Evolutionary conservation across 2,113 vertebrate species (phyloP), one percentile per base, ranked within the genome.

Genomic region (Gallinago undulata): DNA sequence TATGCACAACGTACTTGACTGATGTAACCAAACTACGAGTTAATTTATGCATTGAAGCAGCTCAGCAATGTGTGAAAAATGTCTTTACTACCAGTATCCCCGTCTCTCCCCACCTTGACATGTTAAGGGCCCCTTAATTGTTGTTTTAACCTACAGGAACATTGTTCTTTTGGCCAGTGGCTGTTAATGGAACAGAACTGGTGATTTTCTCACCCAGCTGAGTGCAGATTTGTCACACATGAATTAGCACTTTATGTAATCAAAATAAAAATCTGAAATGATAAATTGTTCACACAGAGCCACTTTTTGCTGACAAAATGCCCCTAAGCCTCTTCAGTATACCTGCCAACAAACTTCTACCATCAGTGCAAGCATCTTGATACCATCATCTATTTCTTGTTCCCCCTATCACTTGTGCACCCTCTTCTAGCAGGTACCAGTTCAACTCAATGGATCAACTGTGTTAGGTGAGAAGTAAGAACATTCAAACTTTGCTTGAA

Each of bases 81-180:
- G 84, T 93, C 87, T 91, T 64, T 93, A 88, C 89, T 96, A 97
- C 87, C 89, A 50, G 84, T 45, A 94, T 50, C 50, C 79, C 79
- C 72, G 81, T 90, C 57, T 73, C 48, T 74, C 62, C 47, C 72
- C 73, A 81, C 43, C 50, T 1, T 55, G 19, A 56, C 7, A 21
- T 56, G 73, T 89, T 96, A 95, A 90, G 60, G 70, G 84, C 83
- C 91, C 39, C 67, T 97, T 98, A 98, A 98, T 97, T 98, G 97
- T 97, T 96, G 92, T 97, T 98, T 97, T 97, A 97, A 98, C 97
- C 97, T 96, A 97, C 96, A 97, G 92, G 96, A 97, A 95, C 89
- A 92, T 95, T 97, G 97, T 95, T 98, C 94, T 97, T 97, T 97
- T 97, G 93, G 95, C 97, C 97, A 96, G 50, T 66, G 96, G 96